phyloP scores from a whole-genome alignment of 1,140 invertebrate genomes.

The Heliconius eleuchia region DNA sequence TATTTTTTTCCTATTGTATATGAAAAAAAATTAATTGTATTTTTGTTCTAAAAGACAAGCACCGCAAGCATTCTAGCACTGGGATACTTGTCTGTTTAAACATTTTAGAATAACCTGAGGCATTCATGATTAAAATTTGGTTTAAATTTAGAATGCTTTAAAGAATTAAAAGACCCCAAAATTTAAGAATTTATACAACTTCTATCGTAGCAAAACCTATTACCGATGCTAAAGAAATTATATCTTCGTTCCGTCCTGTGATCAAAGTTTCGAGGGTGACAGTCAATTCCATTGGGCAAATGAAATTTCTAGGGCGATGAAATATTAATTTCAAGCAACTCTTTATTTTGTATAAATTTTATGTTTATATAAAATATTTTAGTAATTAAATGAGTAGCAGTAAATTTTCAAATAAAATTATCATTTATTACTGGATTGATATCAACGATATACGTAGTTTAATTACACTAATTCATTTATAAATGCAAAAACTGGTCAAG shows the following conservation, averaged over 20 bases:
- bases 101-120: too few relatives aligned
- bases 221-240: constrained; percentile 2
- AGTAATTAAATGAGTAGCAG: background rate
- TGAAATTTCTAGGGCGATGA: background rate
- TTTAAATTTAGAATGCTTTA: background rate
- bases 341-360: background rate
- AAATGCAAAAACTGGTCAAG: too few relatives aligned
- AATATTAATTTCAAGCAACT: background rate
- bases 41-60: too few relatives aligned
- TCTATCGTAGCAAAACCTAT: background rate
- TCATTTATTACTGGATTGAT: background rate
- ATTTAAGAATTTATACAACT: background rate
- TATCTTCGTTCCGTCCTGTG: background rate
- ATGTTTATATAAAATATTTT: background rate
- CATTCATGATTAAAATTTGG: background rate
- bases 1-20: too few relatives aligned
- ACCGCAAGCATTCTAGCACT: too few relatives aligned
- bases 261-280: background rate
- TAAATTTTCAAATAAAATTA: background rate
- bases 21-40: too few relatives aligned
- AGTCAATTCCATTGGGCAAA: background rate
- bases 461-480: too few relatives aligned
- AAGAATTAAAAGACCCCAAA: too few relatives aligned
- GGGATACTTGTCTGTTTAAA: too few relatives aligned
- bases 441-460: too few relatives aligned